phyloP scores from a whole-genome alignment of 1,140 invertebrate genomes.

The Megalonaias nervosa region DNA sequence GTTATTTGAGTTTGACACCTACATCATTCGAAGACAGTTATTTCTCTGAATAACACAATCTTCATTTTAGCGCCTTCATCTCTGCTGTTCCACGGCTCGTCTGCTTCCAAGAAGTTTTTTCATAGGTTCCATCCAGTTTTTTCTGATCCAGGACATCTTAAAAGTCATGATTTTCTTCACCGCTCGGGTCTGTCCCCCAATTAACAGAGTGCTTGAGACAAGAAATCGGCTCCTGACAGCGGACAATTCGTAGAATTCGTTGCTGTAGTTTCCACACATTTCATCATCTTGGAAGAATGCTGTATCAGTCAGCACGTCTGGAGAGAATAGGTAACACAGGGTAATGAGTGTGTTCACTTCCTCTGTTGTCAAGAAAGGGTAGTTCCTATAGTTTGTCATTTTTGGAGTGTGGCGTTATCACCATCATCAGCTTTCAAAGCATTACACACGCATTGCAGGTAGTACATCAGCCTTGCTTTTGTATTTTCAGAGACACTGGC shows the following conservation, averaged over 20 bases:
- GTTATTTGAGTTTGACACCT: no score
- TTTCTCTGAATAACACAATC: no score
- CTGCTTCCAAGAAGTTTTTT: no score
- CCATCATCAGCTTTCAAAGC: constrained; percentile 4
- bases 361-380: background rate
- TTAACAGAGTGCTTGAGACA: background rate
- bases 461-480: constrained; percentile 18
- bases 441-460: constrained; percentile 18
- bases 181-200: constrained; percentile 8
- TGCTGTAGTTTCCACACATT: constrained; percentile 12
- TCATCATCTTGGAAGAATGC: constrained; percentile 16
- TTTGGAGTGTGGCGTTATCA: background rate
- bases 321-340: constrained; percentile 9
- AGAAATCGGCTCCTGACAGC: background rate
- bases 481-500: no score
- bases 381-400: constrained; percentile 1
- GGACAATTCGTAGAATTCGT: constrained; percentile 8
- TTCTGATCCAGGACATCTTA: background rate
- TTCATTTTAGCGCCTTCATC: no score
- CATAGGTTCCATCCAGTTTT: constrained; percentile 11
- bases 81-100: no score
- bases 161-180: constrained; percentile 21
- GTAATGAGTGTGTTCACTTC: constrained; percentile 6
- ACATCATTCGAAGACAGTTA: no score
- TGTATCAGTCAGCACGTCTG: constrained; percentile 8